These are phyloP conservation scores for Apotomis betuletana DNA, from an alignment of 2,888 invertebrate genomes.

Conservation along the genomic window DNA sequence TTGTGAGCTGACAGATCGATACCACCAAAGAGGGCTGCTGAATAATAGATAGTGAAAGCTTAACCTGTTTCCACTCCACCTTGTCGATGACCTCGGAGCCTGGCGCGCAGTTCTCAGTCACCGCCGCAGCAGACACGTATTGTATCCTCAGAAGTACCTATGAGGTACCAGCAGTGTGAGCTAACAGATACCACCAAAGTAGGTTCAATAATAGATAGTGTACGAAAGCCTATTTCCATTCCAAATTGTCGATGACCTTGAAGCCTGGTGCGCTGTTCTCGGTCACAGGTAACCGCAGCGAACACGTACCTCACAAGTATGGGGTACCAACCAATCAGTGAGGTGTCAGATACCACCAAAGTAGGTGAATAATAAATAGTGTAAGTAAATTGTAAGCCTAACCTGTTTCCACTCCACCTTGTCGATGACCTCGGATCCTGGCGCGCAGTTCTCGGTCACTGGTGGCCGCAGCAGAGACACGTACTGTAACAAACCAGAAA, in stretches of 20 bases:
- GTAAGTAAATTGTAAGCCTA: slow-evolving; percentile 53
- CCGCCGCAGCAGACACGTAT: no score
- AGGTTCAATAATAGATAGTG: no score
- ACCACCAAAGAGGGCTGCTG: slow-evolving; percentile 34
- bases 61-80: slow-evolving; percentile 95
- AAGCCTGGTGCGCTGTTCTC: no score
- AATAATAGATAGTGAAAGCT: slow-evolving; percentile 52
- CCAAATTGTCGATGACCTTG: no score
- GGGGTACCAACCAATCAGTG: no score
- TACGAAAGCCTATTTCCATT: no score
- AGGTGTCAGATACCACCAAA: slow-evolving; percentile 16
- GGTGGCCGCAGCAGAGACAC: slow-evolving; percentile 93
- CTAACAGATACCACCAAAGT: slow-evolving; percentile 13
- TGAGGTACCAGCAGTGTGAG: background rate
- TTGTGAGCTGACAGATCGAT: slow-evolving; percentile 31
- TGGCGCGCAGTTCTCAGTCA: slow-evolving; percentile 80
- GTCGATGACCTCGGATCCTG: slow-evolving; percentile 87
- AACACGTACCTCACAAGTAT: no score
- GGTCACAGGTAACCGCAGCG: no score
- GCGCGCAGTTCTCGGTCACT: slow-evolving; percentile 85
- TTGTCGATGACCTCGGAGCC: slow-evolving; percentile 89
- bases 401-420: slow-evolving; percentile 97
- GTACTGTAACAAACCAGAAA: slow-evolving; percentile 85
- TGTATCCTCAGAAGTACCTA: no score
- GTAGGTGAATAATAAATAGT: slow-evolving; percentile 47